Evolutionary conservation across 2,113 vertebrate genomes (phyloP).

Genomic region (Bolborhynchus lineola): DNA sequence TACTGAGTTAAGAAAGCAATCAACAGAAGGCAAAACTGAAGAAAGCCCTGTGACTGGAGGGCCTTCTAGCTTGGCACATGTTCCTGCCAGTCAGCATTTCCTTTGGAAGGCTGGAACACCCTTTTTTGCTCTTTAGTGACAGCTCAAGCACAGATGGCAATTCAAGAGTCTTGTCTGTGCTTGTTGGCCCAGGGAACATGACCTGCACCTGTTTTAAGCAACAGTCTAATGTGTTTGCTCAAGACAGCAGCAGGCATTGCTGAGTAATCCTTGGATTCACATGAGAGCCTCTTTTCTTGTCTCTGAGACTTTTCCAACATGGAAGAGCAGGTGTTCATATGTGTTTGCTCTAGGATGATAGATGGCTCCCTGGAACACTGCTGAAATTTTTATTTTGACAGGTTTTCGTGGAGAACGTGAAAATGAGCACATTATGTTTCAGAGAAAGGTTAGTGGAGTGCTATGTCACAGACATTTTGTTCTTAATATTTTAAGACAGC

Average conservation of each 20-base stretch:
- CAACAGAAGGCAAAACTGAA: conserved; percentile 1
- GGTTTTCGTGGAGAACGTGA: neutral
- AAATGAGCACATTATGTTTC: neutral
- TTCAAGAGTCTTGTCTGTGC: conserved; percentile 42
- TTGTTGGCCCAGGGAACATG: conserved; percentile 43
- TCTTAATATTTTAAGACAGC: neutral
- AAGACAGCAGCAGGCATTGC: conserved; percentile 38
- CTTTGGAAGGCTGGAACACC: conserved; percentile 35
- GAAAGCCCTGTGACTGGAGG: neutral
- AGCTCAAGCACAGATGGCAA: conserved; percentile 65
- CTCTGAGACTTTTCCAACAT: neutral
- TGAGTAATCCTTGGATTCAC: conserved; percentile 50
- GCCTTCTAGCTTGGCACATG: neutral
- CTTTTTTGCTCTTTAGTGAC: conserved; percentile 61
- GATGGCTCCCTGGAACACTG: neutral
- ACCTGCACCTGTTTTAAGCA: conserved; percentile 55
- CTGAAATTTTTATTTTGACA: neutral
- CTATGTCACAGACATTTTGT: neutral
- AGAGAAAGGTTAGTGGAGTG: neutral
- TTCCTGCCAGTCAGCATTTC: conserved; percentile 52
- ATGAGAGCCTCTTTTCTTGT: neutral
- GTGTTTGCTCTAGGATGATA: neutral
- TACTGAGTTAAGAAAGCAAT: neutral
- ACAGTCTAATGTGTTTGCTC: conserved; percentile 21
- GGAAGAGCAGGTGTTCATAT: neutral